Percentiles rank a stretch among this genome's conserved stretches.
phyloP scores from a whole-genome alignment of 2,888 invertebrate species.

The Lucinisca nassula region DNA sequence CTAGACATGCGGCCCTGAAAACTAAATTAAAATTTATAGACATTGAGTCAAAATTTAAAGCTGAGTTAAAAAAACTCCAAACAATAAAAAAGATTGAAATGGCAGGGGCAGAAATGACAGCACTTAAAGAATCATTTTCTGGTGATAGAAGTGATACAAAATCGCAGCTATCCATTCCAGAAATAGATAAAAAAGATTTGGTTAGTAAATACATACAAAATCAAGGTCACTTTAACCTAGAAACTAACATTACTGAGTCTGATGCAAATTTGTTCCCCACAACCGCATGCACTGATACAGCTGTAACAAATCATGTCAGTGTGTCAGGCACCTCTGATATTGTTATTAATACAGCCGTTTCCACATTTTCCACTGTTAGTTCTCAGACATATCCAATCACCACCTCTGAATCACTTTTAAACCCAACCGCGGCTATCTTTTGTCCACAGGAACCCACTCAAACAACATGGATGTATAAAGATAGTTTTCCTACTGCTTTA shows the following conservation, averaged over 20 bases:
- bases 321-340: not conserved
- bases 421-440: too few relatives aligned
- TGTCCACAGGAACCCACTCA: not conserved
- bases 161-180: not conserved
- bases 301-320: not conserved
- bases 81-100: not conserved
- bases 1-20: constrained; percentile 2
- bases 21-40: constrained; percentile 19
- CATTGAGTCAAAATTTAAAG: constrained; percentile 20
- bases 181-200: not conserved
- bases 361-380: too few relatives aligned
- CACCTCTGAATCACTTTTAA: too few relatives aligned
- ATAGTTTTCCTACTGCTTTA: not conserved
- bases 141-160: not conserved
- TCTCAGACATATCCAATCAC: too few relatives aligned
- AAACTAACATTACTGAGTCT: not conserved
- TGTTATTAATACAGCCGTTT: too few relatives aligned
- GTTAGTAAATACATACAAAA: not conserved
- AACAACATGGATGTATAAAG: not conserved
- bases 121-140: not conserved
- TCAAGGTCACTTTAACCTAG: not conserved
- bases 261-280: not conserved
- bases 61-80: constrained; percentile 15
- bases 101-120: not conserved
- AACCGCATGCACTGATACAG: not conserved